phyloP scores from a whole-genome alignment of 2,113 vertebrate species.

The Connochaetes taurinus region DNA sequence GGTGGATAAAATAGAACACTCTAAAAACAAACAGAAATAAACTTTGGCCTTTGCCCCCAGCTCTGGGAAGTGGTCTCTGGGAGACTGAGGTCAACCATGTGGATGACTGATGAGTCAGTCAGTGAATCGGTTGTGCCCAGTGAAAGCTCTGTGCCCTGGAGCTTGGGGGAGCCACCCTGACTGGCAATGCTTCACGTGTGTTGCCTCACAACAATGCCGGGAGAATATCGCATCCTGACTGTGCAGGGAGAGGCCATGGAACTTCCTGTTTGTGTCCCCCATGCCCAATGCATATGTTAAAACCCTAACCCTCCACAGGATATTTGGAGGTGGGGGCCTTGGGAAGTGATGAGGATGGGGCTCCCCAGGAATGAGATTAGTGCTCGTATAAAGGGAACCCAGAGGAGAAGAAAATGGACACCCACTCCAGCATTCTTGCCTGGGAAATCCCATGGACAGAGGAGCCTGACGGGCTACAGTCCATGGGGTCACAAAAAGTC shows the following conservation, averaged over 20 bases:
- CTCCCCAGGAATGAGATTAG: not conserved
- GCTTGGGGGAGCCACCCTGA: not conserved
- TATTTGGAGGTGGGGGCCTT: not conserved
- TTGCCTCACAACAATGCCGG: too few species aligned
- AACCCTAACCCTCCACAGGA: not conserved
- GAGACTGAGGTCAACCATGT: not conserved
- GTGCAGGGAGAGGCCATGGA: not conserved
- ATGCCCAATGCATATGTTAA: not conserved
- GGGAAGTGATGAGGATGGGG: not conserved
- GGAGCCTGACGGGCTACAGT: not conserved
- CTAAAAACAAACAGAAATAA: not conserved
- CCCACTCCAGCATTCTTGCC: not conserved
- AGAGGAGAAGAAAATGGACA: not conserved
- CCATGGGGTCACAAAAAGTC: not conserved
- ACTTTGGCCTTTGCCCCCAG: not conserved
- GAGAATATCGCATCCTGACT: not conserved
- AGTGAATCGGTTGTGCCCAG: not conserved
- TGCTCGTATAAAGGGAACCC: not conserved
- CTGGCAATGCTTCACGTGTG: accelerated
- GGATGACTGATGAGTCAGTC: not conserved
- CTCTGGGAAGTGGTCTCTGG: not conserved
- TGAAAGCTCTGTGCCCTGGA: not conserved
- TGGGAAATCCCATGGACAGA: not conserved
- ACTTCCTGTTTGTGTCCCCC: not conserved
- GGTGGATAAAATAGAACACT: not conserved